Evolutionary conservation across 2,797 vertebrate genomes (phyloP).

Genomic region (Tauraco hartlaubi): DNA sequence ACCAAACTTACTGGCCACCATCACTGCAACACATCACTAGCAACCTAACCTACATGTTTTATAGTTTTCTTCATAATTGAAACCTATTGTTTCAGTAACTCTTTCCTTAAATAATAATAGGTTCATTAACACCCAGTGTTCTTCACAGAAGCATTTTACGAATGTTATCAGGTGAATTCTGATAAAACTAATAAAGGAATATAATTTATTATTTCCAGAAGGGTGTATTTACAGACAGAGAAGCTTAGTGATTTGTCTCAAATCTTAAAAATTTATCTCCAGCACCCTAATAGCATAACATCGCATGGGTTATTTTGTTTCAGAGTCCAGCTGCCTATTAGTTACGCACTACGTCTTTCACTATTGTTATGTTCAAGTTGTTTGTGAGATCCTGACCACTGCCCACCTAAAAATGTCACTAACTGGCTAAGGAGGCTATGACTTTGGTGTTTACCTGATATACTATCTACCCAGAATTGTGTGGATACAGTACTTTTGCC

Average conservation of each 20-base stretch:
- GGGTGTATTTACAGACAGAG: background rate
- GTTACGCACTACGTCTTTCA: background rate
- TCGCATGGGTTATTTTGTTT: background rate
- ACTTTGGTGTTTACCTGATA: background rate
- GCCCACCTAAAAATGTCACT: background rate
- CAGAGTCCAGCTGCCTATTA: background rate
- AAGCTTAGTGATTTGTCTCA: background rate
- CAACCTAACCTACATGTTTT: background rate
- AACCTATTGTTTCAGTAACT: background rate
- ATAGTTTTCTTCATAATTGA: background rate
- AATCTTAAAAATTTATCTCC: background rate
- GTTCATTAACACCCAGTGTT: background rate
- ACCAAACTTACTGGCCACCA: background rate
- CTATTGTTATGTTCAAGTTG: background rate
- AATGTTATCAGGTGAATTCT: background rate
- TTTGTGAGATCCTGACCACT: background rate
- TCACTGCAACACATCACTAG: background rate
- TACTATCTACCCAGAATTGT: background rate
- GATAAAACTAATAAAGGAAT: background rate
- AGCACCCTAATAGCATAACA: background rate
- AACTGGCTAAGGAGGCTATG: background rate
- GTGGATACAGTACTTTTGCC: background rate
- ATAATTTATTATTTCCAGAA: background rate
- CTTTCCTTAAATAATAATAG: background rate
- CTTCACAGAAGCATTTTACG: background rate